phyloP scores from a whole-genome alignment of 2,113 vertebrate species.

The Cichladusa arquata region DNA sequence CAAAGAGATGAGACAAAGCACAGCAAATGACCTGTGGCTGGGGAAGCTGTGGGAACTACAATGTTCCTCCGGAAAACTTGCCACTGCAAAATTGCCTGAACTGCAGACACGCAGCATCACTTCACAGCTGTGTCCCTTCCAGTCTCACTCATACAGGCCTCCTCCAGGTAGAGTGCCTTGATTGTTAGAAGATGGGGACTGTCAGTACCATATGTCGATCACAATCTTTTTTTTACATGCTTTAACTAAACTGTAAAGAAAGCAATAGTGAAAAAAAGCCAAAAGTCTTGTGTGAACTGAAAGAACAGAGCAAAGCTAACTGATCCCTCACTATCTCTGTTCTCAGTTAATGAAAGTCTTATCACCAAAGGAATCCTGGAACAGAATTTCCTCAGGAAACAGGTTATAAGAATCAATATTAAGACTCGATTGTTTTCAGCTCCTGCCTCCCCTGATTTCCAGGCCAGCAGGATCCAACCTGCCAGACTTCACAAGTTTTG shows the following conservation, averaged over 20 bases:
- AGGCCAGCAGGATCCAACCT: background rate
- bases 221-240: background rate
- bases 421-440: background rate
- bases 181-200: background rate
- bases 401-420: background rate
- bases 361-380: background rate
- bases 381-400: background rate
- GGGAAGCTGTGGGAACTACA: background rate
- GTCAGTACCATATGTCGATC: background rate
- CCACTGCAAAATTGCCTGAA: background rate
- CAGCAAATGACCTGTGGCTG: accelerated
- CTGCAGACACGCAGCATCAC: accelerated
- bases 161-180: background rate
- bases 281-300: background rate
- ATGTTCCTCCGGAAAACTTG: background rate
- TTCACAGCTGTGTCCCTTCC: background rate
- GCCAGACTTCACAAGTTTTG: background rate
- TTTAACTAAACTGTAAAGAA: background rate
- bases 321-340: background rate
- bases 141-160: background rate
- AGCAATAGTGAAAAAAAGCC: background rate
- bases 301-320: background rate
- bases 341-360: background rate
- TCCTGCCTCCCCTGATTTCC: background rate
- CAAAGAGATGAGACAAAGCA: accelerated